A percentile compares a stretch with the other conserved stretches of the same genome.
phyloP scores from a whole-genome alignment of 1,140 invertebrate genomes.

The Cardiocondyla obscurior region DNA sequence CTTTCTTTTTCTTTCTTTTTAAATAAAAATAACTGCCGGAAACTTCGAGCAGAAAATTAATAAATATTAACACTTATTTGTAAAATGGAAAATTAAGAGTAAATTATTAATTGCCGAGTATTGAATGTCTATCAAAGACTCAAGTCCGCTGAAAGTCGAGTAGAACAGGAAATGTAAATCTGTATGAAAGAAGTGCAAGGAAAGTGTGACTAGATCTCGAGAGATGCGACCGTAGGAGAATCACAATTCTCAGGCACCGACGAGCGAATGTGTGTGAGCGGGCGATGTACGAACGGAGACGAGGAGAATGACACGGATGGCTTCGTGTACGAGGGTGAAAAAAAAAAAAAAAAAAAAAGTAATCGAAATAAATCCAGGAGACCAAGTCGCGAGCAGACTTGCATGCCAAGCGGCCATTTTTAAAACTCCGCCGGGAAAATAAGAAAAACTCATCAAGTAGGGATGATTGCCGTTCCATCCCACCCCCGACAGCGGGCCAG shows the following conservation, averaged over 20 bases:
- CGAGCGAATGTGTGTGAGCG: slow-evolving; percentile 22
- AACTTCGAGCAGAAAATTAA: neutral
- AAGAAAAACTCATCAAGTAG: slow-evolving; percentile 79
- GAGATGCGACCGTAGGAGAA: slow-evolving; percentile 26
- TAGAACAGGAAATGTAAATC: neutral
- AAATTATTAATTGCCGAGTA: too few relatives aligned
- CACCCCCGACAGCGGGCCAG: slow-evolving; percentile 51
- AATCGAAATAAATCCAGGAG: slow-evolving; percentile 76
- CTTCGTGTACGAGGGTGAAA: slow-evolving; percentile 61
- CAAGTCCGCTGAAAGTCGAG: neutral
- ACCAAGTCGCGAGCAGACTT: slow-evolving; percentile 65
- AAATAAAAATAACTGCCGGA: neutral
- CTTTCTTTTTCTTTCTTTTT: too few relatives aligned
- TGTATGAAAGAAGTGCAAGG: neutral
- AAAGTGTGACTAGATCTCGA: slow-evolving; percentile 2
- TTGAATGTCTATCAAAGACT: too few relatives aligned
- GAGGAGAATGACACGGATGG: slow-evolving; percentile 61
- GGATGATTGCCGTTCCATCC: slow-evolving; percentile 75
- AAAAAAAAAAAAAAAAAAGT: too few relatives aligned
- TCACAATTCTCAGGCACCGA: slow-evolving; percentile 6
- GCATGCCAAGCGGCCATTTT: slow-evolving; percentile 78
- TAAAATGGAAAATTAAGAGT: too few relatives aligned
- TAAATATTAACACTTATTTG: neutral
- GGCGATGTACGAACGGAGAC: slow-evolving; percentile 16
- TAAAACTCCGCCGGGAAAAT: slow-evolving; percentile 79